phyloP scores from a whole-genome alignment of 2,888 invertebrate species.

The Frankliniella fusca region DNA sequence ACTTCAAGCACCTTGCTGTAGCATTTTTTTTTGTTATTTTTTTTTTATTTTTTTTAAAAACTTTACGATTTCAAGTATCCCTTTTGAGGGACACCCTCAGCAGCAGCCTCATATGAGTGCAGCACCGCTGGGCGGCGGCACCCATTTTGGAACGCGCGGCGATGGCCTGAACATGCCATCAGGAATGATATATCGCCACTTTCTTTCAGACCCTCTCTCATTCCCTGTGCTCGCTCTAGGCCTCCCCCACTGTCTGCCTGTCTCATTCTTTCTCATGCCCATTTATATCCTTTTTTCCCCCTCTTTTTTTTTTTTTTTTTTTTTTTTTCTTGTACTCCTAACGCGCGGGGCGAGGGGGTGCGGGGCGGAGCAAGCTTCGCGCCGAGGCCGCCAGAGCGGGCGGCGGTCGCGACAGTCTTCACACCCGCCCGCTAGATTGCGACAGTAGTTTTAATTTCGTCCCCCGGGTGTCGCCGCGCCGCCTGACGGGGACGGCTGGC shows the following conservation, averaged over 20 bases:
- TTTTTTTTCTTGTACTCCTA: background rate
- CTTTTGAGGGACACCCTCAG: too few species aligned
- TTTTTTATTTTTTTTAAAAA: too few species aligned
- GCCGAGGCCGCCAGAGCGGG: background rate
- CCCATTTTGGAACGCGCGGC: background rate
- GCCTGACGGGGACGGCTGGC: background rate
- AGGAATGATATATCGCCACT: background rate
- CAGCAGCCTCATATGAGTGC: too few species aligned
- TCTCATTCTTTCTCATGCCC: background rate
- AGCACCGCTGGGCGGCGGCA: too few species aligned
- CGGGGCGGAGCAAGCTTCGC: background rate
- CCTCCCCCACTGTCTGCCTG: background rate
- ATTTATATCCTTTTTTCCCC: background rate
- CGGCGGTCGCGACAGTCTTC: background rate
- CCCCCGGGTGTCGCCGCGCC: background rate
- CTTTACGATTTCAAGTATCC: too few species aligned
- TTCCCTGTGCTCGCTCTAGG: background rate
- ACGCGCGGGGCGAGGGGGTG: slow-evolving; percentile 1
- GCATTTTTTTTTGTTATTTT: too few species aligned
- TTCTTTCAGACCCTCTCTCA: background rate
- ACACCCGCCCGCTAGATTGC: slow-evolving; percentile 12
- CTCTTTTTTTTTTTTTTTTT: background rate
- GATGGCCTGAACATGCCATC: background rate
- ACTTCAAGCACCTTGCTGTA: too few species aligned
- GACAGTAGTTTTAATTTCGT: slow-evolving; percentile 13